Conservation (phyloP, 2,113 vertebrate genomes). For the Hippocampus comes region DNA sequence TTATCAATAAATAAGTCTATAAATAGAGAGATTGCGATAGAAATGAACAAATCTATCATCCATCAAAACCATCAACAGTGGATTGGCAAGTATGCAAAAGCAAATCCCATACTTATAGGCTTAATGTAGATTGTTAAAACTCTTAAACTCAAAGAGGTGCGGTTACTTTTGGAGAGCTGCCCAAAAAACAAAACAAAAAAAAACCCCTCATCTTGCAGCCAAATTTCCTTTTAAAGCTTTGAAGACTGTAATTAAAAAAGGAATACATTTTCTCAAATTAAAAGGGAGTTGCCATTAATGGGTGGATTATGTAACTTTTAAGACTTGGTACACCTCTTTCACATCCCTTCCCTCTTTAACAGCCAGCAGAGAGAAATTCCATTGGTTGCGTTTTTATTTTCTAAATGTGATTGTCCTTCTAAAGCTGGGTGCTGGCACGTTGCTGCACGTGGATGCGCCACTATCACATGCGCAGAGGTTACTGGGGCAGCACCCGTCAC, state of each 20-base stretch:
- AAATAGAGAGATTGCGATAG: no score
- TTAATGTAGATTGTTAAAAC: background rate
- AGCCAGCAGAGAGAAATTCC: background rate
- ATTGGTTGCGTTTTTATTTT: background rate
- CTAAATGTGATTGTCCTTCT: background rate
- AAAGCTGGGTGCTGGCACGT: constrained; percentile 16
- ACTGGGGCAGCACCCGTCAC: constrained; percentile 59
- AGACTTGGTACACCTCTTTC: background rate
- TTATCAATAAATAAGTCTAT: no score
- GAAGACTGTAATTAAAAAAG: background rate
- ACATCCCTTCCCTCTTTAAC: constrained; percentile 1
- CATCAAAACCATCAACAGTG: background rate
- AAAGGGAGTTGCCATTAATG: constrained; percentile 24
- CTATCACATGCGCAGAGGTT: constrained; percentile 51
- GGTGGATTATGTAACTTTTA: constrained; percentile 52
- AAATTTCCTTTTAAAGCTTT: background rate
- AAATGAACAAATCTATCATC: no score
- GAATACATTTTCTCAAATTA: background rate
- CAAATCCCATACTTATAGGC: background rate
- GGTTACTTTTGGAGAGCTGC: background rate
- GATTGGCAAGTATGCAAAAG: background rate
- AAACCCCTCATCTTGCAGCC: background rate
- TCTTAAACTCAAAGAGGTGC: background rate
- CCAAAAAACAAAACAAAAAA: background rate
- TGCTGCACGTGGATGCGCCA: constrained; percentile 48